A percentile compares a stretch with the other conserved stretches of the same genome.
Evolutionary conservation across 2,113 vertebrate species (phyloP).

Genomic region (Oryzias curvinotus): DNA sequence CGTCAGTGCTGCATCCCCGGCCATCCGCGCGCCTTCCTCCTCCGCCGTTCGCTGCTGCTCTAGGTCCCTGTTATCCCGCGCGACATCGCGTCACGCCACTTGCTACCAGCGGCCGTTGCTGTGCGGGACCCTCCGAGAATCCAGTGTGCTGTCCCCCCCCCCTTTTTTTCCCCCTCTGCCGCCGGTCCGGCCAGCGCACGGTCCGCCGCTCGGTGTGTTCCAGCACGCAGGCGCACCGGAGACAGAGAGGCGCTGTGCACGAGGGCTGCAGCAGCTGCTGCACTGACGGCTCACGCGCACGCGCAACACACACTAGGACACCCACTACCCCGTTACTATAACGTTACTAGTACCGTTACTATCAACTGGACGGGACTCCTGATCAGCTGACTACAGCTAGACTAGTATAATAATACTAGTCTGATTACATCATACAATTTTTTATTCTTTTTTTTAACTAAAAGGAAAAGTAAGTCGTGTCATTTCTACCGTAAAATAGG

Average conservation of each 20-base stretch:
- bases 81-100: slow-evolving; percentile 46
- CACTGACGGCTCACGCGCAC: slow-evolving; percentile 20
- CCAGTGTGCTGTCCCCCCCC: background rate
- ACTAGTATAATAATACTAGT: too few relatives aligned
- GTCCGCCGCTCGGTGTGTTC: slow-evolving; percentile 29
- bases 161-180: background rate
- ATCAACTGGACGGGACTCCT: background rate
- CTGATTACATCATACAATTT: too few relatives aligned
- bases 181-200: slow-evolving; percentile 21
- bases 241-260: slow-evolving; percentile 31
- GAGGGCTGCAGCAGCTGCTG: slow-evolving; percentile 57
- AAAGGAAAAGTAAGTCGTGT: too few relatives aligned
- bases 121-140: background rate
- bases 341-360: slow-evolving; percentile 30
- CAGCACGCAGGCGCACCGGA: slow-evolving; percentile 58
- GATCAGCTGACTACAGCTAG: slow-evolving; percentile 1
- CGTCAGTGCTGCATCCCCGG: slow-evolving; percentile 62
- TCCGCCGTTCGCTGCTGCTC: slow-evolving; percentile 24
- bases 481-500: too few relatives aligned
- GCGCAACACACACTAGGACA: slow-evolving; percentile 1
- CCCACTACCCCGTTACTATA: slow-evolving; percentile 40
- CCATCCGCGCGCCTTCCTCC: slow-evolving; percentile 37
- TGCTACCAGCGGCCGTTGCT: slow-evolving; percentile 21
- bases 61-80: slow-evolving; percentile 58
- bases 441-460: too few relatives aligned